Evolutionary conservation across 1,140 invertebrate genomes (phyloP), one percentile per base, ranked within the genome.

Genomic region (Brachionus paranguensis): DNA sequence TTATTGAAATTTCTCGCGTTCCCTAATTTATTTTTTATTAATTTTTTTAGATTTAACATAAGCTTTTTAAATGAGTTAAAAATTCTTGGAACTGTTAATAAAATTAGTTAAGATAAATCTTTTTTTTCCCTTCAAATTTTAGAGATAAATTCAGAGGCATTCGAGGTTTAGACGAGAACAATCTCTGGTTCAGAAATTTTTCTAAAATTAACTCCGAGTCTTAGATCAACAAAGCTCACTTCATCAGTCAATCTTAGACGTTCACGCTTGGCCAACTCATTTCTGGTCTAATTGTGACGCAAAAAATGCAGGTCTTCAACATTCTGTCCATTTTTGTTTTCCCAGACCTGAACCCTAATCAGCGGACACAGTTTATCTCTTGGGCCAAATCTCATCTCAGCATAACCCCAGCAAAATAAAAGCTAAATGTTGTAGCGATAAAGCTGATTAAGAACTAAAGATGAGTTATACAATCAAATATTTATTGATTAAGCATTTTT

Each of bases 1-100:
- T 50, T 76, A 76, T 76, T 76, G 72, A 76, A 76, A 50, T 76
- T 76, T 76, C 72, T 76, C 72, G 72, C 72, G 72, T 76, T 76
- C 72, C 45, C 45, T 76, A 76, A 76, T 76, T 76, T 76, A 20
- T 76, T 50, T 76, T 76, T 76, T 76, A 76, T 76, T 76, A 76
- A 76, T 50, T 76, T 76, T 74, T 17, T 72, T 72, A 17, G 68
- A 76, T 50, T 76, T 50, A 76, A 76, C 72, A 76, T 76, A 76
- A 76, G 72, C 72, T 76, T 50, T 37, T 76, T 50, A 47, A 72
- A 20, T 20, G 41, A 72, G 68, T 43, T 43, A 68, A 43, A 72
- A 43, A 72, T 41, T 43, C 17, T 43, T 43, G 41, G 41, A 41
- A 72, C 68, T 72, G 68, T 43, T 72, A 72, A 72, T 72, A 72